Evolutionary conservation across 2,113 vertebrate genomes (phyloP), one percentile per base, ranked within the genome.

Genomic region (Sapajus apella): DNA sequence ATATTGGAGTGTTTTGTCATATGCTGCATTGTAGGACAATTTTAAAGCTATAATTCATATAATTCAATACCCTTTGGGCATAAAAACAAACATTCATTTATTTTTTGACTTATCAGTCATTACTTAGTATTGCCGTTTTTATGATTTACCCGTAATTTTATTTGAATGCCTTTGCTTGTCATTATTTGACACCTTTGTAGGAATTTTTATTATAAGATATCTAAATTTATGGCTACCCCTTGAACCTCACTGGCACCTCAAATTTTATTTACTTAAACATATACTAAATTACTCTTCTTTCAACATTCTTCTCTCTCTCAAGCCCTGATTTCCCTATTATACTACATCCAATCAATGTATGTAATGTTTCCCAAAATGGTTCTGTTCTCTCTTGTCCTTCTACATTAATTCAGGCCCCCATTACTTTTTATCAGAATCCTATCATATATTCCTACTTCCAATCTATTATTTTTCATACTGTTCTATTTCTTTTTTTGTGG

Each of bases 181-280:
- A 93, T 80, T 52, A 68, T 80, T 80, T 90, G 25, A 90, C 73
- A 77, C 75, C 56, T 91, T 90, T 77, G 30, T 25, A 27, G 5
- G 35, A 6, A 83, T 0, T 56, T 87, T 96, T 83, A 94, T 92
- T 58, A 87, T 17, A 55, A 85, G 25, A 66, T 70, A 8, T 52
- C 17, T 87, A 37, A 75, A 95, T 66, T 80, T 93, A 87, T 50
- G 86, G 45, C 40, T 79, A 25, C 50, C 70, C 68, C 52, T 75
- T 27, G 17, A 43, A 79, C 76, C 18, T 16, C 23, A 58, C 5
- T 23, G 35, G 35, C 20, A 55, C 20, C 66, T 85, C 25, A 81
- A 25, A 30, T 92, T 92, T 82, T 68, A 90, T 88, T 91, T 84
- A 88, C 25, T 96, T 18, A 95, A 87, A 95, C 68, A 27, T 55